Percentiles rank a stretch among this genome's conserved stretches.
phyloP scores from a whole-genome alignment of 2,888 invertebrate species.

The Prosapia bicincta region DNA sequence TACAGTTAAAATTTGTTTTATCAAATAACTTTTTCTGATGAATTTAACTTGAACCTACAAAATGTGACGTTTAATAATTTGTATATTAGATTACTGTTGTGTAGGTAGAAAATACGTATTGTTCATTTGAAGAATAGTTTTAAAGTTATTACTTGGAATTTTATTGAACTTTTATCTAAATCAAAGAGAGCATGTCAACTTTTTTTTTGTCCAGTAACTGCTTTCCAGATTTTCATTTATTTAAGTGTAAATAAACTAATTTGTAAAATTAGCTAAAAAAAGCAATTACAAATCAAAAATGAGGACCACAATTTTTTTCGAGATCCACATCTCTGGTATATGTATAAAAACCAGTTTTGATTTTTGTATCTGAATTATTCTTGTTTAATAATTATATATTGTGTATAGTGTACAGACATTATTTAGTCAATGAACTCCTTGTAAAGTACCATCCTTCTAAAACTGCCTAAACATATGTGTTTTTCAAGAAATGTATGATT shows the following conservation, averaged over 20 bases:
- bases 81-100: neutral
- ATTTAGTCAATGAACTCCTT: neutral
- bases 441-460: neutral
- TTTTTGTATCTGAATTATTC: neutral
- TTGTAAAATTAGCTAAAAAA: neutral
- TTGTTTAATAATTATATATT: neutral
- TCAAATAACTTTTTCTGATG: no score
- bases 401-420: neutral
- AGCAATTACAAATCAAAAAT: neutral
- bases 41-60: no score
- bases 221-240: neutral
- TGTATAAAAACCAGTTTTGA: neutral
- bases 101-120: neutral
- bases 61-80: no score
- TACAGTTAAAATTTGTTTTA: no score
- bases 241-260: no score
- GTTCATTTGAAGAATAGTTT: neutral
- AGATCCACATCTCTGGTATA: neutral
- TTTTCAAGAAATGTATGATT: no score
- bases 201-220: no score
- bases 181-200: no score
- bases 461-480: no score
- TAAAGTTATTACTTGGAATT: no score
- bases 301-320: neutral
- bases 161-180: no score